A percentile compares a stretch with the other conserved stretches of the same genome.
phyloP scores from a whole-genome alignment of 2,113 vertebrate genomes.

The Pluvianellus socialis region DNA sequence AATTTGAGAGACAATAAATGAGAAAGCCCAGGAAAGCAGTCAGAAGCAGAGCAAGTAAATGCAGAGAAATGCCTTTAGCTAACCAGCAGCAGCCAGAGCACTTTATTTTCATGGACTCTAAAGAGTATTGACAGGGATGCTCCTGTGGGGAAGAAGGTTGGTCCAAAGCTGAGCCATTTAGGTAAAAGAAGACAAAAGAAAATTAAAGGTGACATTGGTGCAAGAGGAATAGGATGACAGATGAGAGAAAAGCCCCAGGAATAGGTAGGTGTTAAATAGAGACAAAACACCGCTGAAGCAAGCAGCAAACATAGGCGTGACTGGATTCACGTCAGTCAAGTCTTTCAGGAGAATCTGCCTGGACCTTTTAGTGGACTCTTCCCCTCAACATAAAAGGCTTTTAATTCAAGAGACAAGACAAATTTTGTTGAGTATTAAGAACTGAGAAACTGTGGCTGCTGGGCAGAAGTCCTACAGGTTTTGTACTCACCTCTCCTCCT shows the following conservation, averaged over 20 bases:
- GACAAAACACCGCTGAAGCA: not conserved
- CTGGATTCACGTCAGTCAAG: not conserved
- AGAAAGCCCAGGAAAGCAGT: not conserved
- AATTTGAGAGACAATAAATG: not conserved
- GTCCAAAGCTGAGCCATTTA: not conserved
- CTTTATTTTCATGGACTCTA: constrained; percentile 14
- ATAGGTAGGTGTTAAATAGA: not conserved
- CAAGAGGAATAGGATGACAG: not conserved
- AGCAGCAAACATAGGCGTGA: not conserved
- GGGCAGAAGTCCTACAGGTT: not conserved
- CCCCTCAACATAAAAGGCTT: not conserved
- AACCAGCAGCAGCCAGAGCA: constrained; percentile 7
- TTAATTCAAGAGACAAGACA: not conserved
- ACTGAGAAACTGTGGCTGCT: not conserved
- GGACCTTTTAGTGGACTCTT: not conserved
- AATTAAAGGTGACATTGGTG: constrained; percentile 13
- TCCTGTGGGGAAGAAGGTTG: not conserved
- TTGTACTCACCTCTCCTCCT: not conserved
- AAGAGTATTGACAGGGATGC: constrained; percentile 31
- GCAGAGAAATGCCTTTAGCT: constrained; percentile 40
- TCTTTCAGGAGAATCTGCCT: not conserved
- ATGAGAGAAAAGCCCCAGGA: not conserved
- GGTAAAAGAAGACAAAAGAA: not conserved
- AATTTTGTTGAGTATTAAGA: not conserved
- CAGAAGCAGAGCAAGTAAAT: not conserved